These are phyloP conservation scores for Orthonyx spaldingii DNA, from an alignment of 2,113 vertebrate genomes.

Conservation along the genomic window DNA sequence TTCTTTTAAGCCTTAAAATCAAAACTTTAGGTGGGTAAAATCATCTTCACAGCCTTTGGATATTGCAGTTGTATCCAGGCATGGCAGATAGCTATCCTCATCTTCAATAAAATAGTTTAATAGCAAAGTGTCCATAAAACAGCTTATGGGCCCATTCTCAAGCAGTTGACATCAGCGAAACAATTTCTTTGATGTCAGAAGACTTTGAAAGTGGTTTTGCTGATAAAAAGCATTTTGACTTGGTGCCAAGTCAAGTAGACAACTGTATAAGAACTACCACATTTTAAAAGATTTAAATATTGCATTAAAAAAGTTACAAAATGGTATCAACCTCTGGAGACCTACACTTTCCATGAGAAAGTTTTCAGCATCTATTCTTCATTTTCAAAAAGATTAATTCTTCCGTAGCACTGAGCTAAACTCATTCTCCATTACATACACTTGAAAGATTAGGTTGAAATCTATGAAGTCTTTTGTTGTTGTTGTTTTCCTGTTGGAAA, in stretches of 20 bases:
- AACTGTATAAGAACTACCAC: background rate
- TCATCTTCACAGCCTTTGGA: background rate
- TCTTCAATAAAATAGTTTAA: background rate
- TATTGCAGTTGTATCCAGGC: background rate
- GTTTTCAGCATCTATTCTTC: background rate
- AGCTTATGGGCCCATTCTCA: background rate
- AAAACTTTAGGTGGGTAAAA: background rate
- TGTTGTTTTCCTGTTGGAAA: background rate
- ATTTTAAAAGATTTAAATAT: background rate
- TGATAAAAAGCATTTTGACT: background rate
- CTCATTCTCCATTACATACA: background rate
- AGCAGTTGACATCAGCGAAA: background rate
- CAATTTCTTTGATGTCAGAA: background rate
- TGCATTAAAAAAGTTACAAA: background rate
- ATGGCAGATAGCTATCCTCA: background rate
- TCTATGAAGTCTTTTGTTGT: background rate
- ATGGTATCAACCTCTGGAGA: background rate
- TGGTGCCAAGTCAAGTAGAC: background rate
- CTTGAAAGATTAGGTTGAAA: background rate
- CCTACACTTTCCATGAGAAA: background rate
- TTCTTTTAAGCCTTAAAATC: background rate
- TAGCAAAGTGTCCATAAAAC: background rate
- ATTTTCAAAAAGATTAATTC: background rate
- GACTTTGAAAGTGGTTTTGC: background rate
- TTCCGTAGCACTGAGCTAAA: background rate